Evolutionary conservation across 2,113 vertebrate species (phyloP).

Genomic region (Cebidichthys violaceus): DNA sequence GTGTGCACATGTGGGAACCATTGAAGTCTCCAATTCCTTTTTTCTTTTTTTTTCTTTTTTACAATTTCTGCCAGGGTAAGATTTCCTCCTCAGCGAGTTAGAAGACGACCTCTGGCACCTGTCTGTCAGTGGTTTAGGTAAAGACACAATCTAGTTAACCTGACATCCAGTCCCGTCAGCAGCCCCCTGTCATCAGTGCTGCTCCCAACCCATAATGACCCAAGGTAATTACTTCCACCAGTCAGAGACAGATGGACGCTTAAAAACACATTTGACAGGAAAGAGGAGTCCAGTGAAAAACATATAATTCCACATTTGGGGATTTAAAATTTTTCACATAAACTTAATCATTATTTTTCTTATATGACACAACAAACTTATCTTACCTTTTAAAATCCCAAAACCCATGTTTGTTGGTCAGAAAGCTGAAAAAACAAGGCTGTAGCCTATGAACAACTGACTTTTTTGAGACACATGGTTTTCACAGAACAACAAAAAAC

Average conservation of each 20-base stretch:
- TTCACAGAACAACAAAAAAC: background rate
- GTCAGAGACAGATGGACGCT: slow-evolving; percentile 22
- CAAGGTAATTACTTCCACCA: slow-evolving; percentile 59
- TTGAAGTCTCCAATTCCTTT: slow-evolving; percentile 14
- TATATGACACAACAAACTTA: background rate
- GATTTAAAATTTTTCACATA: background rate
- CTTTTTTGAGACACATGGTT: background rate
- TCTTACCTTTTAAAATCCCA: background rate
- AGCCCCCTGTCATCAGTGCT: slow-evolving; percentile 39
- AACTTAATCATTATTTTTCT: background rate
- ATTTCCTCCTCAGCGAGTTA: slow-evolving; percentile 21
- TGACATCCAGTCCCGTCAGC: slow-evolving; percentile 51
- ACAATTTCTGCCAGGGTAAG: background rate
- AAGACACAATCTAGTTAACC: slow-evolving; percentile 38
- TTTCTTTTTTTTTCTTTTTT: slow-evolving; percentile 5
- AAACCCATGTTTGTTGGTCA: background rate
- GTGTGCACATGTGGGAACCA: slow-evolving; percentile 24
- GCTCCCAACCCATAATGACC: slow-evolving; percentile 45
- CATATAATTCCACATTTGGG: background rate
- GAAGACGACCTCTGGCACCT: slow-evolving; percentile 30
- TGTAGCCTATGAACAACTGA: background rate
- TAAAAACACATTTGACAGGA: slow-evolving; percentile 33
- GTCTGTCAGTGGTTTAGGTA: slow-evolving; percentile 40
- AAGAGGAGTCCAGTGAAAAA: slow-evolving; percentile 5
- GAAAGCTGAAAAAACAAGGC: background rate